phyloP scores from a whole-genome alignment of 1,140 invertebrate genomes.

The Penaeus vannamei region DNA sequence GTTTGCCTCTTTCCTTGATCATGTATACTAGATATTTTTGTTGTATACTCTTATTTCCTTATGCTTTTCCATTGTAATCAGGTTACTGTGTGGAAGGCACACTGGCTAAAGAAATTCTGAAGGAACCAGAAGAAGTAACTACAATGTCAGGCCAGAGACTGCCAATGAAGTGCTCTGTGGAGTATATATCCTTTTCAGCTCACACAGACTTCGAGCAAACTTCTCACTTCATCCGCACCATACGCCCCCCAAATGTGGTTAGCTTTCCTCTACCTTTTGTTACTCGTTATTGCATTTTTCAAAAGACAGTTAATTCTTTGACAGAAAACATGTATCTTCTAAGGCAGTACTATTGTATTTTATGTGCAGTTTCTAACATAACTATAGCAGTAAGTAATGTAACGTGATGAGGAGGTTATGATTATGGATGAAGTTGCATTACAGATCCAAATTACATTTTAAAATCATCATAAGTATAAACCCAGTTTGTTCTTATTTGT shows the following conservation, averaged over 20 bases:
- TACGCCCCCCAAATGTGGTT: conserved; percentile 96
- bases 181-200: conserved; percentile 99
- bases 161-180: conserved; percentile 96
- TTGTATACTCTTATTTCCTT: background rate
- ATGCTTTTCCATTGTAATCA: conserved; percentile 67
- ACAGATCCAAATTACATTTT: too few species aligned
- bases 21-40: conserved; percentile 14
- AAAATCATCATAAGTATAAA: too few species aligned
- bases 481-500: too few species aligned
- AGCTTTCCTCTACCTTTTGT: conserved; percentile 58
- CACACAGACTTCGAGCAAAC: conserved; percentile 99
- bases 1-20: too few species aligned
- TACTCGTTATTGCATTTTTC: conserved; percentile 32
- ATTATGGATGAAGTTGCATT: too few species aligned
- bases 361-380: too few species aligned
- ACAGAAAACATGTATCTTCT: background rate
- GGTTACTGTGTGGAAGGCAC: conserved; percentile 99
- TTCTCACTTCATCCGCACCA: conserved; percentile 93
- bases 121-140: conserved; percentile 97
- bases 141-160: conserved; percentile 96
- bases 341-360: too few species aligned
- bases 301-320: background rate
- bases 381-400: too few species aligned
- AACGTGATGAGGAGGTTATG: too few species aligned
- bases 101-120: conserved; percentile 95